Base-by-base conservation (phyloP, 2,888 invertebrate species). In the Andricus curvator region DNA sequence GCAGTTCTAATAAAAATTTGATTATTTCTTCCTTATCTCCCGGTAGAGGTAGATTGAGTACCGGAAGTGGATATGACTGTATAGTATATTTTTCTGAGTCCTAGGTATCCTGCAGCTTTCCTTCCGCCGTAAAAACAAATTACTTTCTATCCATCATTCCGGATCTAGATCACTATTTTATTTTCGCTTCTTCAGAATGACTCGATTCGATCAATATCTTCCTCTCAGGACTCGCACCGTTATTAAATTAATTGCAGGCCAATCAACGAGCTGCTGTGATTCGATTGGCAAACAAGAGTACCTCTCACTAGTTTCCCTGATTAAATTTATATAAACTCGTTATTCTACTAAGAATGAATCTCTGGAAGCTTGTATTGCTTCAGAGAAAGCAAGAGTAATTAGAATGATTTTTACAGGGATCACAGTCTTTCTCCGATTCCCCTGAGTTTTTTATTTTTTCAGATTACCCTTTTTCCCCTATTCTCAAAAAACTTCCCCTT, bases 241-340 rank as follows among this genome's bases (percentile, higher is more conserved):
- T 74, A 74, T 74, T 74, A 74, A 74, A 74, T 74, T 74, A 74
- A 74, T 74, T 74, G 37, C n/a, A 74, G 74, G 8, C 74, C 51
- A 74, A 33, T 56, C 74, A 74, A 56, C n/a, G 29, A 56, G 20
- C 33, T 74, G 29, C 51, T 56, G 74, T 74, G 74, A 74, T 56
- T 74, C 51, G 70, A 74, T 74, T 56, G 56, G 64, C 29, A 29
- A 64, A 64, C 64, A 64, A 70, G 70, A 22, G 48, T 48, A 68
- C 68, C 68, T 68, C 41, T 74, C 56, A 60, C 56, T 56, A 56
- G 33, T 74, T 74, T 74, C 74, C 20, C 56, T 74, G 56, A 74
- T 74, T 74, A 74, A 74, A 74, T 56, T 74, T 56, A 74, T 74
- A 51, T 74, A n/a, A 74, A 74, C 74, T 74, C 33, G n/a, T 74